phyloP scores from a whole-genome alignment of 2,888 invertebrate species.

The Drosophila kokeensis region DNA sequence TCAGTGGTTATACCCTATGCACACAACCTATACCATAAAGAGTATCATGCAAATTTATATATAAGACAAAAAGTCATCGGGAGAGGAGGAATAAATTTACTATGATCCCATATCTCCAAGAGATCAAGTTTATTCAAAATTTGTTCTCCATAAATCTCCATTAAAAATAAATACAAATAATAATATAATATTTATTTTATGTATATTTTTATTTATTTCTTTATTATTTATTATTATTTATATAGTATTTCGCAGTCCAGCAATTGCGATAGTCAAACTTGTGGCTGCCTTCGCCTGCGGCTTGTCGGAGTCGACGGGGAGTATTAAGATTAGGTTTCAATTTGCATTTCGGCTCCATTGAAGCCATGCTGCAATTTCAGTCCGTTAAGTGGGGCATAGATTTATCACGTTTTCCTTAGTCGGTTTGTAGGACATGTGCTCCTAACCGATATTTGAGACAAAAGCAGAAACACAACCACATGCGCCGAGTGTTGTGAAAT shows the following conservation, averaged over 20 bases:
- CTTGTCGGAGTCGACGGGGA: constrained; percentile 28
- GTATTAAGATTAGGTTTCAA: constrained; percentile 77
- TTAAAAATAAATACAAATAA: background rate
- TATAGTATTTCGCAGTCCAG: constrained; percentile 6
- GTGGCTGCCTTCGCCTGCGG: constrained; percentile 21
- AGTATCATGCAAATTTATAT: background rate
- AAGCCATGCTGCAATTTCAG: constrained; percentile 70
- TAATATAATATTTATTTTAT: background rate
- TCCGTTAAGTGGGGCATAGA: constrained; percentile 67
- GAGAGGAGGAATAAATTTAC: background rate
- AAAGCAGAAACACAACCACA: constrained; percentile 40
- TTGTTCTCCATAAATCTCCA: background rate
- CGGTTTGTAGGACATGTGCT: constrained; percentile 83
- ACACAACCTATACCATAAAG: background rate
- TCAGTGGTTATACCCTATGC: constrained; percentile 36
- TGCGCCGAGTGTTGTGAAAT: constrained; percentile 44
- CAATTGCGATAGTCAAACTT: background rate
- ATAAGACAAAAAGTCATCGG: background rate
- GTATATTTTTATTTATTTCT: no score
- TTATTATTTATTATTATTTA: no score
- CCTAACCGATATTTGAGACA: constrained; percentile 76
- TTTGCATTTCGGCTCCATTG: constrained; percentile 79
- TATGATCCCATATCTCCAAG: background rate
- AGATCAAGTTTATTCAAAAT: background rate
- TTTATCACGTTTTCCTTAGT: constrained; percentile 75